Evolutionary conservation across 2,797 vertebrate genomes (phyloP).

Genomic region (Leuciscus waleckii): DNA sequence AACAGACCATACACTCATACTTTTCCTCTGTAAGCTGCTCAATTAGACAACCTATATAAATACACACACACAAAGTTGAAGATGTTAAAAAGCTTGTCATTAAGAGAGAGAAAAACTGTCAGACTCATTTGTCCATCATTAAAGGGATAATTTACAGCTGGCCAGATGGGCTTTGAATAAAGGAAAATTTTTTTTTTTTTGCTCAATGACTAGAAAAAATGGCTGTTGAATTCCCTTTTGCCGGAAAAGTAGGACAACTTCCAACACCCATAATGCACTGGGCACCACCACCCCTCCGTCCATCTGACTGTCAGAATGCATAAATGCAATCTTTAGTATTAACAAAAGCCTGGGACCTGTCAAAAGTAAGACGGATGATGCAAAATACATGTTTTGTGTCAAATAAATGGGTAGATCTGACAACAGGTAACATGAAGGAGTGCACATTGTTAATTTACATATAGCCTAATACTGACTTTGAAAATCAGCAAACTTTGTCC

Average conservation of each 20-base stretch:
- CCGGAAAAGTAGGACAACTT: background rate
- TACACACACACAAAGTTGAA: background rate
- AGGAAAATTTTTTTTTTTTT: background rate
- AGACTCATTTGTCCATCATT: background rate
- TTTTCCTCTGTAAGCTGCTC: conserved; percentile 96
- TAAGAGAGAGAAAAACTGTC: background rate
- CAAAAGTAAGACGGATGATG: background rate
- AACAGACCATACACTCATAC: conserved; percentile 99
- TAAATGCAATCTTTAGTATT: background rate
- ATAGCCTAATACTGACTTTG: background rate
- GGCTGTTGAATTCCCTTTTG: background rate
- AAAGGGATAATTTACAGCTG: background rate
- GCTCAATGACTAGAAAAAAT: background rate
- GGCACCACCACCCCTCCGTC: background rate
- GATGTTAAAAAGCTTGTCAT: background rate
- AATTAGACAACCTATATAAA: conserved; percentile 86
- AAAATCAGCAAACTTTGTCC: background rate
- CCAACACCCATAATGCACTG: background rate
- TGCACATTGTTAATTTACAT: background rate
- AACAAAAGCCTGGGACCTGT: background rate
- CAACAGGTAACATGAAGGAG: background rate
- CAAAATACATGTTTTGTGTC: background rate
- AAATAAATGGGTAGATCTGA: background rate
- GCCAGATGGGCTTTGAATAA: background rate
- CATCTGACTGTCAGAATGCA: background rate